Evolutionary conservation across 35 echinoderm and acorn worm genomes (phyloP).

Genomic region (Apostichopus parvimensis): DNA sequence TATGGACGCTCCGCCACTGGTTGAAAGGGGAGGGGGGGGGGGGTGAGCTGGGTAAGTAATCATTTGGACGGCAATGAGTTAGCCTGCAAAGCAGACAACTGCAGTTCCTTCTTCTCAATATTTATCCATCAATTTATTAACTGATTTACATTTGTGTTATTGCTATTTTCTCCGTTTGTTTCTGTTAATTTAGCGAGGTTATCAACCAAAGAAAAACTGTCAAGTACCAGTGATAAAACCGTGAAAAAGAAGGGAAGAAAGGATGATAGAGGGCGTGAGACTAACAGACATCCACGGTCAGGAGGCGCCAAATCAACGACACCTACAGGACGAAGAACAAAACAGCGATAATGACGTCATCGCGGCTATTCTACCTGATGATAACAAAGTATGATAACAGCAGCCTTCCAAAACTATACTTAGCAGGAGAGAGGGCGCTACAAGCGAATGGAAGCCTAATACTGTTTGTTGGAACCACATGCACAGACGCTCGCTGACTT

Average conservation of each 20-base stretch:
- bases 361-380: too few relatives aligned
- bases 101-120: too few relatives aligned
- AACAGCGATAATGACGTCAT: neutral
- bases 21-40: too few relatives aligned
- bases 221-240: neutral
- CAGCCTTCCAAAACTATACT: neutral
- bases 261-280: constrained; percentile 39
- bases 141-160: neutral
- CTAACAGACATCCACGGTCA: constrained; percentile 27
- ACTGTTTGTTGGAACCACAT: too few relatives aligned
- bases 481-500: too few relatives aligned
- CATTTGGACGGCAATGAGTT: too few relatives aligned
- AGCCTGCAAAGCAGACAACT: too few relatives aligned
- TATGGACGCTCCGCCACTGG: too few relatives aligned
- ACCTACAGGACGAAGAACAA: constrained; percentile 19
- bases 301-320: constrained; percentile 40
- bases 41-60: too few relatives aligned
- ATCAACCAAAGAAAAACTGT: constrained; percentile 34
- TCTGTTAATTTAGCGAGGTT: constrained; percentile 6
- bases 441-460: neutral
- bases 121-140: neutral
- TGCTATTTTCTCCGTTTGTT: neutral
- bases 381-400: neutral
- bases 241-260: constrained; percentile 31
- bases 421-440: neutral